A percentile compares a stretch with the other conserved stretches of the same genome.
These are phyloP conservation scores for Campaea margaritaria DNA, from an alignment of 2,888 invertebrate genomes.

Conservation along the genomic window DNA sequence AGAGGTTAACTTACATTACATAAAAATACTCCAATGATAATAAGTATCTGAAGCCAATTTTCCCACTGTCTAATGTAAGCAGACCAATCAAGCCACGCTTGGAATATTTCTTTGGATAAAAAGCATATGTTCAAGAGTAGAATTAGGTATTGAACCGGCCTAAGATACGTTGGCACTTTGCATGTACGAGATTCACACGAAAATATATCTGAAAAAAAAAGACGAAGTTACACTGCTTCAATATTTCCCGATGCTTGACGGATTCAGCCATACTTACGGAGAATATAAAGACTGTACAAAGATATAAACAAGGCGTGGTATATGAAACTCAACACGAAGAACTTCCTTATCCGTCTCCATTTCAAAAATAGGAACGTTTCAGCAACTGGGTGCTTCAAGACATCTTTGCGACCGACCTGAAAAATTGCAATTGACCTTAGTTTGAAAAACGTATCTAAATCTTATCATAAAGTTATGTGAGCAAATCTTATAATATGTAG, in stretches of 20 bases:
- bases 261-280: constrained; percentile 76
- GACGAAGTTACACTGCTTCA: not conserved
- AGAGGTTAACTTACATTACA: constrained; percentile 83
- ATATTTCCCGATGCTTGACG: not conserved
- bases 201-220: constrained; percentile 77
- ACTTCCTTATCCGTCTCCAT: constrained; percentile 93
- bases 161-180: constrained; percentile 68
- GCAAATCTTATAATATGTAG: too few species aligned
- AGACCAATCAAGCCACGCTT: constrained; percentile 89
- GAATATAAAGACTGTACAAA: constrained; percentile 89
- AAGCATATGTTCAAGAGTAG: constrained; percentile 87
- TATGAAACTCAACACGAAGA: constrained; percentile 91
- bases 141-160: constrained; percentile 85
- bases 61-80: constrained; percentile 93
- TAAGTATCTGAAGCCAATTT: constrained; percentile 93
- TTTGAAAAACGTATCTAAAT: too few species aligned
- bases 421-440: not conserved
- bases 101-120: constrained; percentile 90
- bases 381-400: constrained; percentile 93
- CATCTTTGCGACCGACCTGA: constrained; percentile 90
- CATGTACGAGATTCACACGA: constrained; percentile 77
- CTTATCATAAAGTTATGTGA: too few species aligned
- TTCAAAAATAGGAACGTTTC: constrained; percentile 94
- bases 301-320: constrained; percentile 91
- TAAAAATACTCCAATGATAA: constrained; percentile 89